Evolutionary conservation across 2,888 invertebrate genomes (phyloP), one percentile per base, ranked within the genome.

Genomic region (Helobdella robusta): DNA sequence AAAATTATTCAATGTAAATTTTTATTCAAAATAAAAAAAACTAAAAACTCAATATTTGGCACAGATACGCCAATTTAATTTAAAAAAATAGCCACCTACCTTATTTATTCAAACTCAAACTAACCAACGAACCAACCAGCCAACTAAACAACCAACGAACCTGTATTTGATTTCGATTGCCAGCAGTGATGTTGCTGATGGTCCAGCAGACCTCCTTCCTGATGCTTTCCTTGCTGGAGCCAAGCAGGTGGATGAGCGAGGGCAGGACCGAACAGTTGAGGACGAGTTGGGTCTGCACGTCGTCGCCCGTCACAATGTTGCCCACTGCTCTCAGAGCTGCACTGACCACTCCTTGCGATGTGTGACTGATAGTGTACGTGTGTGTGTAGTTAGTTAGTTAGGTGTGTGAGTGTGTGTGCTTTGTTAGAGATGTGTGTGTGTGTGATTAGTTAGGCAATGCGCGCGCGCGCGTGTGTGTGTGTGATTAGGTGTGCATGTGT

Each of bases 241-340:
- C 32, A 36, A 89, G 83, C 64, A 95, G 83, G 77, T 87, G 87
- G 15, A 89, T 82, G 67, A 91, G 82, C 77, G 89, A 89, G 0
- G 88, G 89, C 74, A 97, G 82, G 60, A 91, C 93, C 71, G 87
- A 86, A 78, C 91, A 91, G 82, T 91, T 91, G 59, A 97, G 83
- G 71, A 72, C 67, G 8, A 77, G 77, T 82, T 95, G 94, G 58
- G 95, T 95, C 82, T 95, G 95, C 64, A 87, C 84, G 79, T 95
- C 95, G 80, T 93, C 91, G 36, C 95, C 95, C 0, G 95, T 95
- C 58, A 95, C 94, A 72, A 97, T 92, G 80, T 97, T 97, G 56
- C 95, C 95, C 2, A 94, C 92, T n/a, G 94, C 94, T 64, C 95
- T 84, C 67, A 97, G 79, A 5, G 94, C 94, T 44, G 95, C 94